phyloP scores from a whole-genome alignment of 2,888 invertebrate genomes.

The Kuschelorhynchus macadamiae region DNA sequence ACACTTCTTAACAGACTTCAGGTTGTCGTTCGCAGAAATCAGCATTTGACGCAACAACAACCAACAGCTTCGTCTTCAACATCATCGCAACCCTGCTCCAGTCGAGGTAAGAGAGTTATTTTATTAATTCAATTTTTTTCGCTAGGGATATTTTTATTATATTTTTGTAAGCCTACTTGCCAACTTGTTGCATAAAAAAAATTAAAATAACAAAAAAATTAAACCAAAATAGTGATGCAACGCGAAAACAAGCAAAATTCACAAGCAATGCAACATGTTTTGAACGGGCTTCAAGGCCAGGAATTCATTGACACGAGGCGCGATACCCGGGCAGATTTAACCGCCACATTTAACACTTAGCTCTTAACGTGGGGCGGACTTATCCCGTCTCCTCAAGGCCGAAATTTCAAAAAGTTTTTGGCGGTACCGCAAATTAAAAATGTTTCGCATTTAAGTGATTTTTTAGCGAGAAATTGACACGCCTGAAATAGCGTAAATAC shows the following conservation, averaged over 20 bases:
- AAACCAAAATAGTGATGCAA: slow-evolving; percentile 22
- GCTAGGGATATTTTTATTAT: slow-evolving; percentile 9
- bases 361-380: slow-evolving; percentile 26
- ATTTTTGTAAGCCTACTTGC: neutral
- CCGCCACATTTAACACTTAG: slow-evolving; percentile 40
- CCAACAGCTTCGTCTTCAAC: slow-evolving; percentile 6
- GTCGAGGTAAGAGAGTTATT: slow-evolving; percentile 48
- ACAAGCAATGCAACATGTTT: slow-evolving; percentile 37
- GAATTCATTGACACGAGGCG: slow-evolving; percentile 42
- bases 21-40: slow-evolving; percentile 50
- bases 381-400: slow-evolving; percentile 25
- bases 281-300: slow-evolving; percentile 43
- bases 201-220: slow-evolving; percentile 15
- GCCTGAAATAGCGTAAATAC: too few relatives aligned
- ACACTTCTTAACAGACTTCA: slow-evolving; percentile 56
- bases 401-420: too few relatives aligned
- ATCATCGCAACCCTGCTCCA: slow-evolving; percentile 17
- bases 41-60: slow-evolving; percentile 36
- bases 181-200: slow-evolving; percentile 18
- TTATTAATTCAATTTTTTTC: neutral
- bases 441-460: neutral
- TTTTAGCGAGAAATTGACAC: too few relatives aligned
- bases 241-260: slow-evolving; percentile 21
- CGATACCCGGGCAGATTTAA: too few relatives aligned
- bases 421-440: too few relatives aligned